phyloP scores from a whole-genome alignment of 2,888 invertebrate species.

The Lycia hirtaria region DNA sequence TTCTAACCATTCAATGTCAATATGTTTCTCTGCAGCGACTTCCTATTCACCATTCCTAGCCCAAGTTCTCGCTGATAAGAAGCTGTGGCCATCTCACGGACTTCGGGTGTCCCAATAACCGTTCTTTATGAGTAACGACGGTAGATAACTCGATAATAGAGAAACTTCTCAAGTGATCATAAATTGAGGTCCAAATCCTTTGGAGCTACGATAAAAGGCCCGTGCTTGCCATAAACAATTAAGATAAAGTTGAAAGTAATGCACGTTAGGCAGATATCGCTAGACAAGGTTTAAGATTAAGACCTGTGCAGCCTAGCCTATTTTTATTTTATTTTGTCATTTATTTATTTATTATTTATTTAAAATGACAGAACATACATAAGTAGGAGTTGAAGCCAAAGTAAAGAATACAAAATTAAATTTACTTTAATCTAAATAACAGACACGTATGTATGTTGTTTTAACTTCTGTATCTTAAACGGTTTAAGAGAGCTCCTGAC shows the following conservation, averaged over 20 bases:
- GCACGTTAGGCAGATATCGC: not conserved
- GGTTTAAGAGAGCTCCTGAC: no score
- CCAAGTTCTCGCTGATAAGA: constrained; percentile 15
- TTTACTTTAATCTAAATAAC: no score
- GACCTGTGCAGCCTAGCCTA: no score
- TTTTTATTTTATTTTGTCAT: no score
- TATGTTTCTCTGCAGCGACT: not conserved
- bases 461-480: no score
- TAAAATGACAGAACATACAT: no score
- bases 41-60: not conserved
- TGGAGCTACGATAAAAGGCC: constrained; percentile 21
- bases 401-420: no score
- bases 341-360: no score
- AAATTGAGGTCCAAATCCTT: constrained; percentile 37
- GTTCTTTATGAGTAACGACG: constrained; percentile 38
- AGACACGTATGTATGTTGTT: no score
- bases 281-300: no score
- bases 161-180: constrained; percentile 38
- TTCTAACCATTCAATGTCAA: not conserved
- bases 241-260: constrained; percentile 23
- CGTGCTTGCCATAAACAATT: constrained; percentile 21
- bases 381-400: no score
- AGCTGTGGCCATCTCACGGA: constrained; percentile 15
- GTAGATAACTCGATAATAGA: constrained; percentile 42
- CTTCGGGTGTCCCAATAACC: constrained; percentile 24